Conservation (phyloP, 2,113 vertebrate species). For the Cavia aperea region DNA sequence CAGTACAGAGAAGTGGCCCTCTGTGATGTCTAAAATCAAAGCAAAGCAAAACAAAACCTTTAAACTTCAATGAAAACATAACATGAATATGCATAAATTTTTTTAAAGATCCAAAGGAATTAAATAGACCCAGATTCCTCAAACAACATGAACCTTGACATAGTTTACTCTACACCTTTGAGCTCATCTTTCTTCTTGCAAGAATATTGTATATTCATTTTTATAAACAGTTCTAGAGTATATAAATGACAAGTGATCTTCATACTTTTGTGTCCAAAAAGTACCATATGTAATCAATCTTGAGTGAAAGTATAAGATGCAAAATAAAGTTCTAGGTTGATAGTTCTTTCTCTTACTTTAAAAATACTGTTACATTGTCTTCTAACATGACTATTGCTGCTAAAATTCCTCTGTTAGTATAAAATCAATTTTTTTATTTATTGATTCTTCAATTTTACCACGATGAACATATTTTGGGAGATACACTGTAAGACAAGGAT, state of each 20-base stretch:
- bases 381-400: neutral
- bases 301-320: neutral
- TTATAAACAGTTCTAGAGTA: neutral
- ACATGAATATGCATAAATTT: no score
- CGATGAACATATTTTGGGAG: neutral
- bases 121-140: neutral
- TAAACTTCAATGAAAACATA: no score
- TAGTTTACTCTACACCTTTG: neutral
- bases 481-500: neutral
- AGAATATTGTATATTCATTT: neutral
- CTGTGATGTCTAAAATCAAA: neutral
- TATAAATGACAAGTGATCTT: neutral
- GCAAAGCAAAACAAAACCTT: no score
- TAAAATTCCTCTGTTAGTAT: neutral
- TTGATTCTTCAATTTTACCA: neutral
- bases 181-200: neutral
- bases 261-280: neutral
- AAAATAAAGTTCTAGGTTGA: neutral
- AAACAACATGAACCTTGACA: neutral
- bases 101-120: neutral
- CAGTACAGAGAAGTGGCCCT: neutral
- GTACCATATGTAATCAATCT: neutral
- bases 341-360: neutral
- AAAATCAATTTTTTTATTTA: neutral
- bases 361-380: neutral